Conservation (phyloP, 2,888 invertebrate genomes). For the Sisyra terminalis region DNA sequence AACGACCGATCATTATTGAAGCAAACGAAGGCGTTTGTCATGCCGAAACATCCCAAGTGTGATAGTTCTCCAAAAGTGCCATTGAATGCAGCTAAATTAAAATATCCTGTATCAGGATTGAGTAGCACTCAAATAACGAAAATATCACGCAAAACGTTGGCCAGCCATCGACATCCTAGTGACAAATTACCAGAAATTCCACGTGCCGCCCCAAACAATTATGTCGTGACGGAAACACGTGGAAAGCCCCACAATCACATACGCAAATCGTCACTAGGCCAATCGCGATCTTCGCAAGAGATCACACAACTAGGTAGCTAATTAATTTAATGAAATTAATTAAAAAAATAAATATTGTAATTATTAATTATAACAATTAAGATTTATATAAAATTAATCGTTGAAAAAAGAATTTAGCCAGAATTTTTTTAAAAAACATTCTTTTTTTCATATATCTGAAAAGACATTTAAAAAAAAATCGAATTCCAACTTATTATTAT, state of each 20-base stretch:
- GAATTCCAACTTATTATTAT: no score
- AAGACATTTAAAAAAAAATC: not conserved
- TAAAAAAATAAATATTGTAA: no score
- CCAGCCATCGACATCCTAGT: conserved; percentile 56
- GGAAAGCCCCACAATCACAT: conserved; percentile 25
- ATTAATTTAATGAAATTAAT: conserved; percentile 10
- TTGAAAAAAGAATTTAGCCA: not conserved
- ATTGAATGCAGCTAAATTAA: conserved; percentile 34
- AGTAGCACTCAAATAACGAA: conserved; percentile 40
- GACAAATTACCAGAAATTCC: conserved; percentile 58
- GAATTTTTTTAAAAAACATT: not conserved
- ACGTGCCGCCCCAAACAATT: conserved; percentile 51
- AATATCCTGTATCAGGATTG: conserved; percentile 50
- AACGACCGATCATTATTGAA: conserved; percentile 80
- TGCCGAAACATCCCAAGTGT: conserved; percentile 45
- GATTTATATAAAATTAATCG: not conserved
- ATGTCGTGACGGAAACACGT: conserved; percentile 33
- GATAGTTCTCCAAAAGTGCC: conserved; percentile 21
- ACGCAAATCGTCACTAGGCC: conserved; percentile 16
- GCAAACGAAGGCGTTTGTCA: conserved; percentile 74
- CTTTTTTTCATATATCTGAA: not conserved
- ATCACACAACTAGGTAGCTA: conserved; percentile 5
- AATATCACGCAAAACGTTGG: conserved; percentile 35
- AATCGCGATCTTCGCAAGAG: conserved; percentile 6
- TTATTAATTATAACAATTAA: not conserved